A percentile compares a stretch with the other conserved stretches of the same genome.
These are phyloP conservation scores for Adelognathus sp. DNA, from an alignment of 2,888 invertebrate genomes.

Conservation along the genomic window DNA sequence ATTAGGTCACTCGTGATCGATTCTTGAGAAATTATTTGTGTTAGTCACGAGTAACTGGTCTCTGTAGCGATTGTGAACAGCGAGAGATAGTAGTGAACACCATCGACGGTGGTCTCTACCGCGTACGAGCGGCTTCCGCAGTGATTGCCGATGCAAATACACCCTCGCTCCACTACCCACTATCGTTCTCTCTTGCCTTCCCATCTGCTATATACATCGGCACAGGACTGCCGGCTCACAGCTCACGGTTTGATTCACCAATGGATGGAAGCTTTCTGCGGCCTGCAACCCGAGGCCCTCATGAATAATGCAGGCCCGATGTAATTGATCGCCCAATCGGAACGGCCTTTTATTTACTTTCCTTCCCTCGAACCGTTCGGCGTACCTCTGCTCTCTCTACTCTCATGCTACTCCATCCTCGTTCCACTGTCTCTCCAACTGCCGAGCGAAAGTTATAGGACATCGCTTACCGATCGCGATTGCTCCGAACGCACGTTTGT, in stretches of 20 bases:
- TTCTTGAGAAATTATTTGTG: constrained; percentile 57
- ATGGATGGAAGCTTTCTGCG: constrained; percentile 72
- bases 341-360: constrained; percentile 81
- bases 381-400: constrained; percentile 67
- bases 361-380: constrained; percentile 74
- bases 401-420: constrained; percentile 23
- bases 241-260: constrained; percentile 72
- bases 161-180: constrained; percentile 59
- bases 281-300: constrained; percentile 76
- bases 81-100: constrained; percentile 51
- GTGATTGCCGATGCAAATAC: constrained; percentile 79
- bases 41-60: constrained; percentile 35
- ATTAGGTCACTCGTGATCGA: constrained; percentile 52
- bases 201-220: constrained; percentile 43
- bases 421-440: constrained; percentile 21
- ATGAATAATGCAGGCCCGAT: constrained; percentile 80
- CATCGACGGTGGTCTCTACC: constrained; percentile 67
- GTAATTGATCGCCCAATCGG: constrained; percentile 81
- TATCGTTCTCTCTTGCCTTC: constrained; percentile 61
- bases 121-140: constrained; percentile 72
- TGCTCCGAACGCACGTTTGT: constrained; percentile 63
- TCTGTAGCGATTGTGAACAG: constrained; percentile 9
- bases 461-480: constrained; percentile 77
- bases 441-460: constrained; percentile 77
- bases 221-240: constrained; percentile 52